A percentile compares a stretch with the other conserved stretches of the same genome.
Conservation (phyloP, 2,113 vertebrate genomes). For the Trematomus loennbergii region DNA sequence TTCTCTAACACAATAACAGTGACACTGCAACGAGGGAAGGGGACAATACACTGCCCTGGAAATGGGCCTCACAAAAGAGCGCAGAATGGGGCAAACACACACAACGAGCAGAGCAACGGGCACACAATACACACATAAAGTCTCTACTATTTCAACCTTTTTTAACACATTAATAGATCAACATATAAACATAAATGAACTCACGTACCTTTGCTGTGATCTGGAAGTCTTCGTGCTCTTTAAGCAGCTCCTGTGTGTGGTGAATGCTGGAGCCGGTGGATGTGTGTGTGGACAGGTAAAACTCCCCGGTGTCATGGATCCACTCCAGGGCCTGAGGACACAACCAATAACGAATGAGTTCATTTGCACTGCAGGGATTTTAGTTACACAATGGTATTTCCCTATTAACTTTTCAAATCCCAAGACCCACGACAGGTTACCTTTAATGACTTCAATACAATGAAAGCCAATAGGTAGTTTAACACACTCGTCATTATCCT, state of each 20-base stretch:
- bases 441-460: background rate
- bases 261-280: conserved; percentile 97
- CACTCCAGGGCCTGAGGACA: conserved; percentile 92
- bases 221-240: conserved; percentile 99
- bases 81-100: conserved; percentile 49
- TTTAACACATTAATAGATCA: background rate
- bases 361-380: conserved; percentile 29
- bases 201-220: conserved; percentile 94
- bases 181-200: conserved; percentile 2
- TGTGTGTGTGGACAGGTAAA: conserved; percentile 98
- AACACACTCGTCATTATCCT: background rate
- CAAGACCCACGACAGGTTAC: background rate
- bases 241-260: conserved; percentile 96
- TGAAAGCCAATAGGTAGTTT: background rate
- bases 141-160: background rate
- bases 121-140: background rate
- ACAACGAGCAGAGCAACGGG: conserved; percentile 9
- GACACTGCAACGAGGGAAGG: conserved; percentile 66
- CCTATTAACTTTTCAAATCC: conserved; percentile 2
- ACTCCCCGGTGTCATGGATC: conserved; percentile 99
- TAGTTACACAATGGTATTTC: background rate
- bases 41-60: conserved; percentile 69
- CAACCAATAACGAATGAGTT: conserved; percentile 43
- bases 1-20: conserved; percentile 75
- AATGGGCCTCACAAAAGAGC: conserved; percentile 69